A percentile compares a stretch with the other conserved stretches of the same genome.
These are phyloP conservation scores for Cotesia congregata DNA, from an alignment of 2,888 invertebrate species.

Conservation along the genomic window DNA sequence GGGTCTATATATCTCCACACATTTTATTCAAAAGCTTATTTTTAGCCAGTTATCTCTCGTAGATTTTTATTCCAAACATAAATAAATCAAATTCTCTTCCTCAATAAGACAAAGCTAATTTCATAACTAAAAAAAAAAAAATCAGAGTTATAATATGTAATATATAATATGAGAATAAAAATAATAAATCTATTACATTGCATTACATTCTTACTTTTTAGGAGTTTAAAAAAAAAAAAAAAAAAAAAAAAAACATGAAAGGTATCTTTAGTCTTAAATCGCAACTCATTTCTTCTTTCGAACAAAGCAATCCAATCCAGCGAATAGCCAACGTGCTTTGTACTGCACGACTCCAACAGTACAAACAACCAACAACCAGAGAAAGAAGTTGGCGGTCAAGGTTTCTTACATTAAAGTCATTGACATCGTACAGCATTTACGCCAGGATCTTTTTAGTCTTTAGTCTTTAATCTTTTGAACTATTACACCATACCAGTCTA, in stretches of 20 bases:
- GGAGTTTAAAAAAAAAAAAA: not conserved
- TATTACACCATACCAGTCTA: constrained; percentile 17
- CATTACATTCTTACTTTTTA: not conserved
- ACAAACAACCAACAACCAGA: constrained; percentile 19
- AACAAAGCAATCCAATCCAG: constrained; percentile 9
- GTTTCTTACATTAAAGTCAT: constrained; percentile 64
- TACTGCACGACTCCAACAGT: not conserved
- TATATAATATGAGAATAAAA: too few species aligned
- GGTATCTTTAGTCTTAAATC: constrained; percentile 2
- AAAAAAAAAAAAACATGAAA: not conserved
- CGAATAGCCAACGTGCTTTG: not conserved
- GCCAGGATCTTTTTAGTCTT: constrained; percentile 2
- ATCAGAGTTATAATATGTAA: too few species aligned
- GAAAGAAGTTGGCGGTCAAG: constrained; percentile 66
- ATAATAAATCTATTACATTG: not conserved
- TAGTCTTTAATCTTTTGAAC: constrained; percentile 22
- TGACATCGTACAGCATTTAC: constrained; percentile 59
- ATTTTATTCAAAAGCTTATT: not conserved
- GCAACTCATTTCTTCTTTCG: constrained; percentile 9
- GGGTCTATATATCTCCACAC: not conserved
- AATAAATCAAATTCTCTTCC: not conserved
- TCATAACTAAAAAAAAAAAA: not conserved
- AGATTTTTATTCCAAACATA: not conserved
- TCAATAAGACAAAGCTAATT: constrained; percentile 5
- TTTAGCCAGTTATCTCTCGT: not conserved